Evolutionary conservation across 2,113 vertebrate species (phyloP), one percentile per base, ranked within the genome.

Genomic region (Chauna torquata): DNA sequence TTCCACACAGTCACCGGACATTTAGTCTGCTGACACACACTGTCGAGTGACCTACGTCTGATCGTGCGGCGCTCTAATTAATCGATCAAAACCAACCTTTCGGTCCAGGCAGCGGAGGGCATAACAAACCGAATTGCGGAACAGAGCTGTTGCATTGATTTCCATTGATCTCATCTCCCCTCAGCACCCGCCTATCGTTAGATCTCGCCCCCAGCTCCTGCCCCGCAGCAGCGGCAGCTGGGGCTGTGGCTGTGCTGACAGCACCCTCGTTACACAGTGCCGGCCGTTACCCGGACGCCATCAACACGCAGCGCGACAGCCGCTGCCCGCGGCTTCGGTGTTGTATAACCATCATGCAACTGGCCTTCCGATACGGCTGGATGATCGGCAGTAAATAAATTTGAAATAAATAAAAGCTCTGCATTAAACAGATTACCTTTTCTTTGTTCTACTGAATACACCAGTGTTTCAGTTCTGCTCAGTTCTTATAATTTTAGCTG

Each of bases 111-210:
- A 59, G 38, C 3, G 2, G 40, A 96, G 71, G 96, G 57, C 45
- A 71, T 89, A 96, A 94, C 78, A 95, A 96, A 86, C 85, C 87
- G 90, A 97, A 85, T 12, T 78, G 75, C 19, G 23, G 59, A 82
- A 49, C 27, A 88, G 93, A 95, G 92, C 55, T 77, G 38, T 84
- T 89, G 42, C 71, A 96, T 97, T 94, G 97, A 98, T 97, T 96
- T 90, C 82, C 54, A 70, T 94, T 97, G 97, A 97, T 97, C 86
- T 94, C 94, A 96, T 97, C 87, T 94, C 44, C 42, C 90, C 79
- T 87, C 49, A 91, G 70, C 94, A 94, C 28, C 88, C 91, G 58
- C 65, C 28, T 80, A 86, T 88, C 85, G 75, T 92, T 94, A 90
- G n/a, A n/a, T 91, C 94, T 89, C 52, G 44, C 61, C 57, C 75